phyloP scores from a whole-genome alignment of 1,140 invertebrate genomes.

The Pachypsylla venusta region DNA sequence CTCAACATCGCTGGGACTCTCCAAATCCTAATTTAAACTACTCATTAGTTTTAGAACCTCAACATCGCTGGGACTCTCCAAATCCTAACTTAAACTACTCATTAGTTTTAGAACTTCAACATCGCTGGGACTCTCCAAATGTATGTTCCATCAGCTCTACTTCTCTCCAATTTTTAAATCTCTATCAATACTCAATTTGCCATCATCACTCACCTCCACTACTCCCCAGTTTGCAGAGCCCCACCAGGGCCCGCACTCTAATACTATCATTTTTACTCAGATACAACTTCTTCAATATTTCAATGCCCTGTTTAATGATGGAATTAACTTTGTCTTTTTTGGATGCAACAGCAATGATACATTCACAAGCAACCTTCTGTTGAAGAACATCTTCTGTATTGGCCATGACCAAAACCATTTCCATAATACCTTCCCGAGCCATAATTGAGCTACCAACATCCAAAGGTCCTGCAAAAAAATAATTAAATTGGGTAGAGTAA shows the following conservation, averaged over 20 bases:
- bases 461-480: slow-evolving; percentile 38
- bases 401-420: slow-evolving; percentile 96
- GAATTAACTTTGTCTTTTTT: slow-evolving; percentile 94
- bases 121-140: too few species aligned
- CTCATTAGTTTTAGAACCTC: too few species aligned
- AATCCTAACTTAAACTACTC: too few species aligned
- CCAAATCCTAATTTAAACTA: too few species aligned
- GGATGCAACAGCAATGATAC: slow-evolving; percentile 86
- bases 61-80: too few species aligned
- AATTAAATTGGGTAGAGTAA: not conserved
- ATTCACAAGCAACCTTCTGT: slow-evolving; percentile 89
- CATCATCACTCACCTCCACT: slow-evolving; percentile 51
- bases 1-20: too few species aligned
- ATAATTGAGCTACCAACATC: slow-evolving; percentile 90
- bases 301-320: slow-evolving; percentile 79
- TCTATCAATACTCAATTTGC: too few species aligned
- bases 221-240: slow-evolving; percentile 92
- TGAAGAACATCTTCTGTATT: slow-evolving; percentile 67
- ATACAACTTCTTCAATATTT: slow-evolving; percentile 89
- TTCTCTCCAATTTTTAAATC: too few species aligned
- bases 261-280: slow-evolving; percentile 81
- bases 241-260: slow-evolving; percentile 75
- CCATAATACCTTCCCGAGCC: slow-evolving; percentile 79
- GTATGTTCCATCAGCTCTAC: too few species aligned
- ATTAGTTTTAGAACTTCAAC: too few species aligned